Base-by-base conservation (phyloP, 2,797 vertebrate species). In the Steatocranus sp. region DNA sequence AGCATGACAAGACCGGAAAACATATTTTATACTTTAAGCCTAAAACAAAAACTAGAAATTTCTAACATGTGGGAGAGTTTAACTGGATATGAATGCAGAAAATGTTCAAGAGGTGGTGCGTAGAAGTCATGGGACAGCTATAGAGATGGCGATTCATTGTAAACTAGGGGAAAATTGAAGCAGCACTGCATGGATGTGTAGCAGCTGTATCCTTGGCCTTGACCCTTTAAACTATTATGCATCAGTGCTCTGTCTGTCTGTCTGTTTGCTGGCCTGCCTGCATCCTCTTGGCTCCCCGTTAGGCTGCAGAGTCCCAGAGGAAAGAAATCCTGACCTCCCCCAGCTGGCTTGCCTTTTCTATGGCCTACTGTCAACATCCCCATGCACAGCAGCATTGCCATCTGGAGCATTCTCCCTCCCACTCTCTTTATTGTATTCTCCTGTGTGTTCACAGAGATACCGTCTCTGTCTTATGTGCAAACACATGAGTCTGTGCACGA, bases 301-400 rank as follows among this genome's bases (percentile, higher is more conserved):
- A 77, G 63, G 73, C 76, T 81, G 76, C 36, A n/a, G 38, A 78
- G 20, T 89, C 91, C 83, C 76, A 30, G 25, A 81, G 89, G 89
- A 89, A 75, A 78, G 77, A 80, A 78, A 73, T 78, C 23, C 56
- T 86, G 82, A 92, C 89, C 90, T 90, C 73, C 49, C 82, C 83
- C 88, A 88, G 90, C 88, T 92, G 91, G 90, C 91, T 83, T 8
- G 30, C 74, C 84, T 88, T 61, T 90, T 85, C 70, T 1, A 32
- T 83, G 80, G 86, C 83, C 83, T 81, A 82, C 83, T 70, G 75
- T 92, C 88, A 88, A 81, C 87, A 89, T 88, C 83, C 81, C 51
- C 20, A 50, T 87, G 78, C 87, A 89, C 92, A 92, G 74, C 85
- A 86, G 85, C 87, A 87, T 82, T 68, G 76, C 92, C 94, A 93